Evolutionary conservation across 2,797 vertebrate species (phyloP).

Genomic region (Dendrocincla fuliginosa): DNA sequence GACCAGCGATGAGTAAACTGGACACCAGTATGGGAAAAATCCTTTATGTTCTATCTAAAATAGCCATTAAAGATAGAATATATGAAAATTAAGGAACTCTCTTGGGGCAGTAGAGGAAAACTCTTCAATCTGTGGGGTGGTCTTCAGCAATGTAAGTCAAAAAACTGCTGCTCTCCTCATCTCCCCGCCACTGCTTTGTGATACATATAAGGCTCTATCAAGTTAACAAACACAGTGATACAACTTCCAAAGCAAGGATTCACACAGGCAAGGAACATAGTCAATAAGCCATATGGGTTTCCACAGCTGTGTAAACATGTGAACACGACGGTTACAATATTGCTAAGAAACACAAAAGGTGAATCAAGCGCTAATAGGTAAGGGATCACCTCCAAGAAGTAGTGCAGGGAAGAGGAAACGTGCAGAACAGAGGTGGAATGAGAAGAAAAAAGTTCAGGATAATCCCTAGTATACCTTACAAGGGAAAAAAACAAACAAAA

Average conservation of each 20-base stretch:
- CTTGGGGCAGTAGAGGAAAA: background rate
- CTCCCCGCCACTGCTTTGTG: background rate
- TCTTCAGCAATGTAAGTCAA: background rate
- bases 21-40: background rate
- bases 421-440: background rate
- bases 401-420: rapidly evolving
- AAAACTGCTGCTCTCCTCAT: background rate
- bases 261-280: background rate
- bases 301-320: background rate
- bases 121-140: background rate
- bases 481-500: background rate
- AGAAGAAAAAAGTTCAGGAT: background rate
- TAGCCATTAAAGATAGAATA: background rate
- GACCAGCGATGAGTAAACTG: background rate
- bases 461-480: background rate
- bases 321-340: background rate
- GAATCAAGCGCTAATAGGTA: background rate
- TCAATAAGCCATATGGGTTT: background rate
- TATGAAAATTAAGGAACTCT: background rate
- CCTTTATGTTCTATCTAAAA: background rate
- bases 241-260: background rate
- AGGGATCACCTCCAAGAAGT: background rate
- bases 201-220: background rate
- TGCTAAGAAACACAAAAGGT: background rate
- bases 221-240: background rate